Percentiles rank a stretch among this genome's conserved stretches.
phyloP scores from a whole-genome alignment of 2,113 vertebrate genomes.

The Eptesicus fuscus region DNA sequence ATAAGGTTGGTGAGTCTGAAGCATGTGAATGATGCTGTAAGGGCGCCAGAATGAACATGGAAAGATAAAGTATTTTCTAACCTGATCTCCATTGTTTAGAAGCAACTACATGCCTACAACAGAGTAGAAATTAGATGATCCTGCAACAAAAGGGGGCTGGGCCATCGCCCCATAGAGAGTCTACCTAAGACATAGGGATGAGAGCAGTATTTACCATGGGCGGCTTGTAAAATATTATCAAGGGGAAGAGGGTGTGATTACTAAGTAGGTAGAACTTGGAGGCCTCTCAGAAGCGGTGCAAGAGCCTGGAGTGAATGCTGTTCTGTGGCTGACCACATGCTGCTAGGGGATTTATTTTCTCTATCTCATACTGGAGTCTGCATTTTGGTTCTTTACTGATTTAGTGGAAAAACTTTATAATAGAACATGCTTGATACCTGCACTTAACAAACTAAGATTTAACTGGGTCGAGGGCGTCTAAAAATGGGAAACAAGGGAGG shows the following conservation, averaged over 20 bases:
- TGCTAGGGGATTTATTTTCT: neutral
- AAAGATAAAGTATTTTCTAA: neutral
- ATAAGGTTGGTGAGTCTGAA: neutral
- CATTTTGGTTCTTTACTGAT: neutral
- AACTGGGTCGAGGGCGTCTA: constrained; percentile 31
- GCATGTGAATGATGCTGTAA: neutral
- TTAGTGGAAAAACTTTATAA: neutral
- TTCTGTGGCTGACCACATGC: neutral
- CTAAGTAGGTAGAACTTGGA: neutral
- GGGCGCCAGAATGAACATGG: no score
- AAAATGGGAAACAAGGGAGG: constrained; percentile 10
- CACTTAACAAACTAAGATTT: constrained; percentile 36
- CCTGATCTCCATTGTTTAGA: neutral
- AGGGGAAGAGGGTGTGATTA: neutral
- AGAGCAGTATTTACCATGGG: neutral
- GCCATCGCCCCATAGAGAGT: neutral
- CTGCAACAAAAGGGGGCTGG: neutral
- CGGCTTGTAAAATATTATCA: neutral
- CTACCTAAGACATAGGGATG: neutral
- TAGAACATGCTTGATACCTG: neutral
- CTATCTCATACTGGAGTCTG: neutral
- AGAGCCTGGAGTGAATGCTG: neutral
- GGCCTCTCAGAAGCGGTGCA: neutral
- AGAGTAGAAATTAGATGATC: neutral
- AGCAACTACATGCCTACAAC: neutral